These are phyloP conservation scores for Chiloscyllium punctatum DNA, from an alignment of 2,797 vertebrate genomes.

Conservation along the genomic window DNA sequence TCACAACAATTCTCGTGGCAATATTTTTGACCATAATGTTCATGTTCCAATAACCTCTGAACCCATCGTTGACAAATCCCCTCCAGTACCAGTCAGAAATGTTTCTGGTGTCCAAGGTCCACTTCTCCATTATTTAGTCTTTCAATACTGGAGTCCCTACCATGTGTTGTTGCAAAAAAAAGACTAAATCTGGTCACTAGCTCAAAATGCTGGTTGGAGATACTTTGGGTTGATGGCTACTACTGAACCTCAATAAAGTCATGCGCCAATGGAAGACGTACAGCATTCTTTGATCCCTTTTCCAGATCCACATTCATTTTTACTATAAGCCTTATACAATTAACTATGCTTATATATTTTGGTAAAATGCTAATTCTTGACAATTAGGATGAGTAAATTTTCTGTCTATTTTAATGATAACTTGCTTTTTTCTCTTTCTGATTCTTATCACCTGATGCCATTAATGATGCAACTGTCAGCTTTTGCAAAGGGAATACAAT, in stretches of 20 bases:
- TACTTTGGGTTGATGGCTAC: background rate
- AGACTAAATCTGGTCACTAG: too few species aligned
- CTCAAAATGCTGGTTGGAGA: background rate
- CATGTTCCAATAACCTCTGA: background rate
- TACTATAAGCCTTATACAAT: background rate
- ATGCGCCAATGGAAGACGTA: background rate
- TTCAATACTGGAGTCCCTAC: background rate
- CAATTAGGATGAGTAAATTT: background rate
- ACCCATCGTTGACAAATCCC: background rate
- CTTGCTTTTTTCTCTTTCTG: too few species aligned
- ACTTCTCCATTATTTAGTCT: background rate
- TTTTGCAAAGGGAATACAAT: too few species aligned
- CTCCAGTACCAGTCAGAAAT: background rate
- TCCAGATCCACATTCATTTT: background rate
- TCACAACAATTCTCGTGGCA: background rate
- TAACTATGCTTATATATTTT: background rate
- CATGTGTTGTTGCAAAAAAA: background rate
- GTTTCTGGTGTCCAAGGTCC: background rate
- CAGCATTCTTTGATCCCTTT: background rate
- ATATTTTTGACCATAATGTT: background rate
- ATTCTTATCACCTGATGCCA: too few species aligned
- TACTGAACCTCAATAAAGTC: background rate
- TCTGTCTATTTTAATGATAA: background rate
- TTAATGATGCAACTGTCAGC: too few species aligned
- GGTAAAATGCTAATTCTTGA: background rate